Evolutionary conservation across 2,113 vertebrate genomes (phyloP).

Genomic region (Poeciliopsis retropinna): DNA sequence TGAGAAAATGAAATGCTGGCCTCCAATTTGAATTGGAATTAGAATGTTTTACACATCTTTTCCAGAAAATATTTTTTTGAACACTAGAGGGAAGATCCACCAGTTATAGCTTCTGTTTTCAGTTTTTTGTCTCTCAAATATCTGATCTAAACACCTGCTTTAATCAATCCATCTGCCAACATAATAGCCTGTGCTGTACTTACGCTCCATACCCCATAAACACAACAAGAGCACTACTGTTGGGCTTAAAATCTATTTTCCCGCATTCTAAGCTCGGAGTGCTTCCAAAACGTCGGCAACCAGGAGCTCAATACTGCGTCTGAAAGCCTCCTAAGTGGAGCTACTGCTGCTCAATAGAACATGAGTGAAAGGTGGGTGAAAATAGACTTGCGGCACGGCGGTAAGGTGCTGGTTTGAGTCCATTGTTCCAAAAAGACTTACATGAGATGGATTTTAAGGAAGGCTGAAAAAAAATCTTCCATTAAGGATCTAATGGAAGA

Average conservation of each 20-base stretch:
- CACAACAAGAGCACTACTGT: neutral
- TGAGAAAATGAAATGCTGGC: neutral
- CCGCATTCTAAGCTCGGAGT: neutral
- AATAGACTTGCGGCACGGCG: neutral
- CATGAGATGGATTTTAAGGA: neutral
- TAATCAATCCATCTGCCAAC: neutral
- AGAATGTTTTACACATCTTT: neutral
- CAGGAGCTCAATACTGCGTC: neutral
- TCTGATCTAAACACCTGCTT: neutral
- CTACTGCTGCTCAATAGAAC: slow-evolving; percentile 8
- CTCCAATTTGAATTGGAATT: too few relatives aligned
- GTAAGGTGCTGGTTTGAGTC: neutral
- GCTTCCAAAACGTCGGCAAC: neutral
- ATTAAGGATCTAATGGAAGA: neutral
- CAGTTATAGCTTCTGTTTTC: neutral
- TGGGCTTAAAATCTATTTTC: slow-evolving; percentile 4
- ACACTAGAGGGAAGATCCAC: neutral
- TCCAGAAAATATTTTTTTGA: neutral
- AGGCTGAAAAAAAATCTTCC: neutral
- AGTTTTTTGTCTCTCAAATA: neutral
- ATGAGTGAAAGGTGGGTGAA: neutral
- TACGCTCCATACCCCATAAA: neutral
- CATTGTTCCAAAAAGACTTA: neutral
- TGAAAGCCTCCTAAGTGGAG: neutral
- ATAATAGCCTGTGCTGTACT: neutral